Evolutionary conservation across 2,797 vertebrate genomes (phyloP), one percentile per base, ranked within the genome.

Genomic region (Manis pentadactyla): DNA sequence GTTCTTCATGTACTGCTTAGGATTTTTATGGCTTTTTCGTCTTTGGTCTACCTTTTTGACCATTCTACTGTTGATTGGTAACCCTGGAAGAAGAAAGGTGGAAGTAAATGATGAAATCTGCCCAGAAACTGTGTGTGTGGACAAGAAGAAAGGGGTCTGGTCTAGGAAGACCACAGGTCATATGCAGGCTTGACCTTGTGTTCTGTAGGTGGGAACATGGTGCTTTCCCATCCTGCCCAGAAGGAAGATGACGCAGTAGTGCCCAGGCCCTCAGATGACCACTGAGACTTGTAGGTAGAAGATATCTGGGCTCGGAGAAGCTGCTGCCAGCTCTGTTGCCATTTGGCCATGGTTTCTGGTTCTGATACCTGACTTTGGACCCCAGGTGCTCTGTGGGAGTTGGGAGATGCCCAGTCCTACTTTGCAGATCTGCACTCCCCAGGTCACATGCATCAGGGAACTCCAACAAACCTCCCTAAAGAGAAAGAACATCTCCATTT

Each of bases 1-100:
- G 8, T 75, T 88, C 27, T 39, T 34, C 25, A 7, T 7, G 23
- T 25, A 63, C 42, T 25, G 9, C 34, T 64, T 85, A 51, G 84
- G 34, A 55, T 84, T 93, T 87, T 78, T 68, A 59, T 61, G 57
- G 15, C 74, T 37, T 85, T 82, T 77, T 59, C 25, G 71, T 75
- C 34, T 75, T 68, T 21, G 29, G 13, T 89, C 19, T 64, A 25
- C 4, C 57, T 81, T 91, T 89, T 34, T 64, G 18, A 66, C 7
- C 29, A 15, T 85, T 86, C 90, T 51, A 8, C 42, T 90, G 39
- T 29, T 46, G 0, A 57, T 49, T 29, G 59, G 46, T 64, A 55
- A 69, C 37, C 88, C 73, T 49, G 55, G 90, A 82, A 86, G 18
- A 92, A 31, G 79, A 46, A 75, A 90, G 39, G 39, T 8, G 57